Percentiles rank a stretch among this genome's conserved stretches.
These are phyloP conservation scores for Lates japonicus DNA, from an alignment of 2,797 vertebrate genomes.

Conservation along the genomic window DNA sequence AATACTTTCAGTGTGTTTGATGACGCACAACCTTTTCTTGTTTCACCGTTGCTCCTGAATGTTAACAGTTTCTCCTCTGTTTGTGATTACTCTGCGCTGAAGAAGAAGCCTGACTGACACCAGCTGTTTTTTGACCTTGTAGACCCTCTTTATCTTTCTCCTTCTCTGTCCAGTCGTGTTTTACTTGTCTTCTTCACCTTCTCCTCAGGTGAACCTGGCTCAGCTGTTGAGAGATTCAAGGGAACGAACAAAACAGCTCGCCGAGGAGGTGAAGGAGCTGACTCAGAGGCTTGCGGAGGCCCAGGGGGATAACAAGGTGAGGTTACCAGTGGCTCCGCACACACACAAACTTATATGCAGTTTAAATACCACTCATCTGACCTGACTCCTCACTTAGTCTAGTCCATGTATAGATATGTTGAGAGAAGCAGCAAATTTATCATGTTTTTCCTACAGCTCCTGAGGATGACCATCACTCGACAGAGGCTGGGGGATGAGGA, in stretches of 20 bases:
- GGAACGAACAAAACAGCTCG: constrained; percentile 90
- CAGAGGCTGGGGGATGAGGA: constrained; percentile 97
- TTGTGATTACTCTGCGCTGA: not conserved
- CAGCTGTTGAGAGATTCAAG: constrained; percentile 93
- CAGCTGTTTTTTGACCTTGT: not conserved
- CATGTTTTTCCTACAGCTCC: constrained; percentile 84
- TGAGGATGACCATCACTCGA: constrained; percentile 98
- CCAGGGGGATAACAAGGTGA: constrained; percentile 97
- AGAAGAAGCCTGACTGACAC: not conserved
- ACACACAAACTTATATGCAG: not conserved
- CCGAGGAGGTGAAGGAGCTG: constrained; percentile 95
- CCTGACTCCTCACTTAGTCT: not conserved
- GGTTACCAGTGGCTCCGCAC: not conserved
- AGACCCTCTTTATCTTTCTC: not conserved
- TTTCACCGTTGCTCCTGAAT: not conserved
- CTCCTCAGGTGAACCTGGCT: constrained; percentile 91
- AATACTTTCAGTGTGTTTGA: not conserved
- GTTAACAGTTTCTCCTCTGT: not conserved
- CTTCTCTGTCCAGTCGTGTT: not conserved
- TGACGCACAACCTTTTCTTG: not conserved
- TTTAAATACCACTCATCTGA: not conserved
- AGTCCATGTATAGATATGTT: not conserved
- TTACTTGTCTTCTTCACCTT: not conserved
- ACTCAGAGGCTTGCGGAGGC: constrained; percentile 94
- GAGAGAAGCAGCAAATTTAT: not conserved